Conservation (phyloP, 2,797 vertebrate genomes). For the Enteromius treurensis region DNA sequence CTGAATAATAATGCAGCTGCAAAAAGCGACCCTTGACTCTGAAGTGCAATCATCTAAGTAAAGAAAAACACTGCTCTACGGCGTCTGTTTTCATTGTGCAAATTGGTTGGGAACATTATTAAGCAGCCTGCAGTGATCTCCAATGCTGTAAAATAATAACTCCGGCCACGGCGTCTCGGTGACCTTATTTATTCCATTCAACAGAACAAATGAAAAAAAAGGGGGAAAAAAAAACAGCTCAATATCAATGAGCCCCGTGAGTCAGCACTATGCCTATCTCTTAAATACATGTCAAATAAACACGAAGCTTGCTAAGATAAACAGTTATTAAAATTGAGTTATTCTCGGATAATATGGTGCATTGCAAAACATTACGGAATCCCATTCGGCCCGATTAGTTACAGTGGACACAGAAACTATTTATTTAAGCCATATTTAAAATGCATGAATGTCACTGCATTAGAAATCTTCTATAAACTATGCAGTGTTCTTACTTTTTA, state of each 20-base stretch:
- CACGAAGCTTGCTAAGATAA: not conserved
- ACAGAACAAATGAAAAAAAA: conserved; percentile 17
- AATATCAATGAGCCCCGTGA: conserved; percentile 13
- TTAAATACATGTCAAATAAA: conserved; percentile 11
- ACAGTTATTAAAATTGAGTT: conserved; percentile 26
- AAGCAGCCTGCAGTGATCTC: conserved; percentile 26
- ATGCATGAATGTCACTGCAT: conserved; percentile 6
- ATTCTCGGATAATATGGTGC: not conserved
- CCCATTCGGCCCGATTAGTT: conserved; percentile 10
- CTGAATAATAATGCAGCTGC: conserved; percentile 38
- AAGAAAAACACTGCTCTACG: conserved; percentile 9
- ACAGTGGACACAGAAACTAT: not conserved
- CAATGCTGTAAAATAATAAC: conserved; percentile 41
- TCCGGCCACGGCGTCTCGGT: not conserved
- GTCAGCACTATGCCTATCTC: conserved; percentile 10
- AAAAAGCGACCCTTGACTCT: conserved; percentile 36
- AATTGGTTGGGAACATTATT: conserved; percentile 49
- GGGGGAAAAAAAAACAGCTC: not conserved
- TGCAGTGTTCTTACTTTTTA: not conserved
- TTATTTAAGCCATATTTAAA: not conserved
- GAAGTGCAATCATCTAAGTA: conserved; percentile 31
- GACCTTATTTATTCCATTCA: conserved; percentile 45
- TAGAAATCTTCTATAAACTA: not conserved
- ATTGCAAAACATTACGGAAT: not conserved
- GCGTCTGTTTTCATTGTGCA: not conserved